Percentiles rank a stretch among this genome's conserved stretches.
These are phyloP conservation scores for Mylabris phalerata DNA, from an alignment of 1,140 invertebrate species.

Conservation along the genomic window DNA sequence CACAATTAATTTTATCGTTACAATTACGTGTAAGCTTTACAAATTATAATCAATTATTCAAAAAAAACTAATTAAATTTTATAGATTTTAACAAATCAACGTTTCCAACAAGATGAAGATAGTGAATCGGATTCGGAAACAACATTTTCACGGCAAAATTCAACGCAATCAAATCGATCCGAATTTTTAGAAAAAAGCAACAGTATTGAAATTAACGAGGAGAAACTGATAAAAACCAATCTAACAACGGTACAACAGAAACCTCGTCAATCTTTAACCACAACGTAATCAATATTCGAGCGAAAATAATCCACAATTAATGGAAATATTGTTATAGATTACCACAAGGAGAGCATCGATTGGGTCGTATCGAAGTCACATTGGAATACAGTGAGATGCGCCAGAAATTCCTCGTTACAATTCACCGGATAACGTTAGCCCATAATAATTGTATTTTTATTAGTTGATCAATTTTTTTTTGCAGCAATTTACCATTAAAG, in stretches of 20 bases:
- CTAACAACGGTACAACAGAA: background rate
- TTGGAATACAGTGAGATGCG: conserved; percentile 72
- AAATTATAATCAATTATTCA: background rate
- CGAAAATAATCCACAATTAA: background rate
- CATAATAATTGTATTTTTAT: too few species aligned
- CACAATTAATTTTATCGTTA: conserved; percentile 69
- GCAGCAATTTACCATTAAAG: conserved; percentile 71
- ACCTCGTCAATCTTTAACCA: background rate
- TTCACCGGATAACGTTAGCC: conserved; percentile 73
- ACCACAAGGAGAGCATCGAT: conserved; percentile 48
- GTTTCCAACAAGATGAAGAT: conserved; percentile 7
- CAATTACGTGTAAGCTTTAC: conserved; percentile 58
- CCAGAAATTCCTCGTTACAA: conserved; percentile 69
- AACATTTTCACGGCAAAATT: conserved; percentile 9
- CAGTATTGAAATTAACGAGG: too few species aligned
- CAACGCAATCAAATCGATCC: background rate
- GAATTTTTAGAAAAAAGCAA: too few species aligned
- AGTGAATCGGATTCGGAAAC: conserved; percentile 15
- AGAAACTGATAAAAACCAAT: too few species aligned
- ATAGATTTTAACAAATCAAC: conserved; percentile 10
- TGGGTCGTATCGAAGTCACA: conserved; percentile 75
- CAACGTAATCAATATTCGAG: background rate
- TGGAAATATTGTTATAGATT: background rate
- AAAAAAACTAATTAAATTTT: background rate
- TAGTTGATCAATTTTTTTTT: conserved; percentile 6